phyloP scores from a whole-genome alignment of 2,888 invertebrate genomes.

The Lepidochitona cinerea region DNA sequence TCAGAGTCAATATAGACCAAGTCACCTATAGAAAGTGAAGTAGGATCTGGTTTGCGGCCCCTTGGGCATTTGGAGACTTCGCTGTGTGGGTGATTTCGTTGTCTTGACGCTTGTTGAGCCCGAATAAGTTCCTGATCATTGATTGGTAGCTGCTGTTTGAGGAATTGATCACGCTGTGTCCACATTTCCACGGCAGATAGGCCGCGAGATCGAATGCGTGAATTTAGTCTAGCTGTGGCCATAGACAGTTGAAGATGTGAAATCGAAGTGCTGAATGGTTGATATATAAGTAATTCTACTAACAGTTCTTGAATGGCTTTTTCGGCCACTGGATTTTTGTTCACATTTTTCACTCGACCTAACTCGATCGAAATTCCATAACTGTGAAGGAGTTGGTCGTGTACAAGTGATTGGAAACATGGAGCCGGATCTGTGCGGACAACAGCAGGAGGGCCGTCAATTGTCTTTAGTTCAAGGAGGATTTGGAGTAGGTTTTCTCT shows the following conservation, averaged over 20 bases:
- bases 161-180: slow-evolving; percentile 38
- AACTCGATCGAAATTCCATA: no score
- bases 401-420: slow-evolving; percentile 18
- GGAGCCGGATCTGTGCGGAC: slow-evolving; percentile 24
- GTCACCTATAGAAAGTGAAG: slow-evolving; percentile 24
- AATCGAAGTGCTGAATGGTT: slow-evolving; percentile 24
- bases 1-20: slow-evolving; percentile 30
- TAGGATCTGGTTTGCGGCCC: neutral
- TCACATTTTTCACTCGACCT: no score
- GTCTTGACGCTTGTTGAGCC: slow-evolving; percentile 22
- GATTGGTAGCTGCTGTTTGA: slow-evolving; percentile 30
- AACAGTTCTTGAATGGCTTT: slow-evolving; percentile 42
- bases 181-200: slow-evolving; percentile 38
- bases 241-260: slow-evolving; percentile 13
- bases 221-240: slow-evolving; percentile 29
- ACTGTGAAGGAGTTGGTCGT: slow-evolving; percentile 12
- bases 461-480: slow-evolving; percentile 5
- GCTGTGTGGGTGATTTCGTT: slow-evolving; percentile 31
- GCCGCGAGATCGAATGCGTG: slow-evolving; percentile 31
- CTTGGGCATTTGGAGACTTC: slow-evolving; percentile 29
- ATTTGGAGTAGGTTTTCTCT: slow-evolving; percentile 5
- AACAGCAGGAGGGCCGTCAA: slow-evolving; percentile 16
- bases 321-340: slow-evolving; percentile 46
- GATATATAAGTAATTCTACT: slow-evolving; percentile 35
- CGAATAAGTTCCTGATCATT: slow-evolving; percentile 27